Evolutionary conservation across 2,888 invertebrate species (phyloP), one percentile per base, ranked within the genome.

Genomic region (Pammene fasciana): DNA sequence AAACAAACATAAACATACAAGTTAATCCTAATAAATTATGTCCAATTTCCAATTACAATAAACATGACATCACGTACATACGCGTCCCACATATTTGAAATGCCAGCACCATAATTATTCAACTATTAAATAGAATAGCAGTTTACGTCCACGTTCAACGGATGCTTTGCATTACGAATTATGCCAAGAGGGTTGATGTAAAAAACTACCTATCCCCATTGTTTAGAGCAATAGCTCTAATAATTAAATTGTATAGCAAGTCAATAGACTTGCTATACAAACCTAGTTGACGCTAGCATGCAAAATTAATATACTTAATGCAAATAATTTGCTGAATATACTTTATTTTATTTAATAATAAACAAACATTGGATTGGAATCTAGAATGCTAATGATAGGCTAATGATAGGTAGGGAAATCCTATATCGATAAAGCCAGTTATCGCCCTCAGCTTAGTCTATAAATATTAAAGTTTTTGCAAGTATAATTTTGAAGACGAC

Each of bases 121-220:
- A 43, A 43, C 57, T 7, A 60, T 60, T 60, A 45, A n/a, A 45
- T 34, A 34, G 34, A 7, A 26, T 43, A 26, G 13, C 18, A n/a
- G 8, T 8, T 18, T 18, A 57, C 43, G n/a, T 26, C 26, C 26
- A 59, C 26, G 34, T 18, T 6, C 34, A 60, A 46, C 26, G 59
- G 45, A 14, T 14, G 46, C 11, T 5, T 26, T 36, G 36, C n/a
- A 55, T 36, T 36, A 13, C 34, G 2, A 13, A 34, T 43, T 43
- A 43, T 43, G 43, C 13, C 43, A 43, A 11, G 43, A 55, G 14
- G 36, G n/a, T 10, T 36, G 14, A 18, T 26, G 9, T 16, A n/a
- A 60, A 60, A 59, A 60, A 36, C 59, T n/a, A n/a, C n/a, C n/a
- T n/a, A 14, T 45, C n/a, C 45, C 4, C 46, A 14, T 34, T 0